Evolutionary conservation across 2,888 invertebrate species (phyloP).

Genomic region (Drymonia ruficornis): DNA sequence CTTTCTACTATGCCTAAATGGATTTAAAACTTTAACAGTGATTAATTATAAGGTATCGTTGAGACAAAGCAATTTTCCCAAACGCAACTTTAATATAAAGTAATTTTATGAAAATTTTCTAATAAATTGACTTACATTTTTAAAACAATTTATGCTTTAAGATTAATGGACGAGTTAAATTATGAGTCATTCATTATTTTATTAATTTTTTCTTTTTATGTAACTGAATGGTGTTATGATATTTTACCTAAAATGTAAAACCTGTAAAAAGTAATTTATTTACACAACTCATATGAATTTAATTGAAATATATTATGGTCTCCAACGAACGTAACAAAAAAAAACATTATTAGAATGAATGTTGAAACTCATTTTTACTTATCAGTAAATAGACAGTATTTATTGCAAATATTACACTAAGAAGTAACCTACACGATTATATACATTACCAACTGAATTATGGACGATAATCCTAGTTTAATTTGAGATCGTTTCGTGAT

Average conservation of each 20-base stretch:
- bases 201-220: neutral
- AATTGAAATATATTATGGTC: too few species aligned
- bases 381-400: neutral
- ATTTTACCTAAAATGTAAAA: neutral
- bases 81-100: conserved; percentile 11
- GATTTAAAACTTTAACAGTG: neutral
- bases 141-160: neutral
- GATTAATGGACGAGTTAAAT: neutral
- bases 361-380: too few species aligned
- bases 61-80: neutral
- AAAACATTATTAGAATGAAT: too few species aligned
- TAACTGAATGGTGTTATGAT: neutral
- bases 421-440: neutral
- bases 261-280: neutral
- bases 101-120: conserved; percentile 11
- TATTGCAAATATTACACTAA: neutral
- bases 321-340: too few species aligned
- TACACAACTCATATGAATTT: neutral
- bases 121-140: neutral
- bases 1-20: too few species aligned
- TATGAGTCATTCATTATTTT: neutral
- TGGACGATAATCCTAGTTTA: too few species aligned
- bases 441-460: neutral
- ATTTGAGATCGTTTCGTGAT: neutral
- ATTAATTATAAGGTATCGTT: neutral